Conservation (phyloP, 1,140 invertebrate genomes). For the Aphidius gifuensis region DNA sequence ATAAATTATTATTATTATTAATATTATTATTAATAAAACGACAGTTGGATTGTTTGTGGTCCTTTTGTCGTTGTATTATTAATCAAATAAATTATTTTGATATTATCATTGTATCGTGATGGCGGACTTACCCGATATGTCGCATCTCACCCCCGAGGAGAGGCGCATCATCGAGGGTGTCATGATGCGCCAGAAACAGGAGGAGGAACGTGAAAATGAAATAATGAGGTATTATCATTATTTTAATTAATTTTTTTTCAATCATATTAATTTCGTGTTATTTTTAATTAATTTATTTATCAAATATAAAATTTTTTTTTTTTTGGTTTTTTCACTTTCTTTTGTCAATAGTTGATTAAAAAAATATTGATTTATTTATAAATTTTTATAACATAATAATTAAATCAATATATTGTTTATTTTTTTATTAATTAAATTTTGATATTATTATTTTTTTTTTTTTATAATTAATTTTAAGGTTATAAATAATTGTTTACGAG, state of each 20-base stretch:
- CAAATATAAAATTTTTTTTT: background rate
- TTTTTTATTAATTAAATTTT: too few relatives aligned
- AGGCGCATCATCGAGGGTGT: constrained; percentile 95
- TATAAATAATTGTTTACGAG: too few relatives aligned
- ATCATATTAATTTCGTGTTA: too few relatives aligned
- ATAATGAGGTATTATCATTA: constrained; percentile 75
- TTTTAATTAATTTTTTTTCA: background rate
- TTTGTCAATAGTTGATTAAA: background rate
- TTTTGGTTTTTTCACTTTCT: background rate
- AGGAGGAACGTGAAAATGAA: constrained; percentile 93
- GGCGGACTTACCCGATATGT: constrained; percentile 91
- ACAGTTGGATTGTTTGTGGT: constrained; percentile 2
- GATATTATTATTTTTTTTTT: too few relatives aligned
- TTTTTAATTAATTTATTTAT: background rate
- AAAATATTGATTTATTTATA: background rate
- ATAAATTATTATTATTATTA: constrained; percentile 2
- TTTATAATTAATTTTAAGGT: too few relatives aligned
- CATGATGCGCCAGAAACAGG: constrained; percentile 92
- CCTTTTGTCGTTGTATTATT: background rate
- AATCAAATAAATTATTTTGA: constrained; percentile 9
- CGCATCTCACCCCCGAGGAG: constrained; percentile 96
- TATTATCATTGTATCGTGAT: constrained; percentile 50
- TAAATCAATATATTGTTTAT: too few relatives aligned
- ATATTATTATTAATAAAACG: constrained; percentile 6
- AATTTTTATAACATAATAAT: background rate